Base-by-base conservation (phyloP, 2,797 vertebrate genomes). In the Chiloscyllium punctatum region DNA sequence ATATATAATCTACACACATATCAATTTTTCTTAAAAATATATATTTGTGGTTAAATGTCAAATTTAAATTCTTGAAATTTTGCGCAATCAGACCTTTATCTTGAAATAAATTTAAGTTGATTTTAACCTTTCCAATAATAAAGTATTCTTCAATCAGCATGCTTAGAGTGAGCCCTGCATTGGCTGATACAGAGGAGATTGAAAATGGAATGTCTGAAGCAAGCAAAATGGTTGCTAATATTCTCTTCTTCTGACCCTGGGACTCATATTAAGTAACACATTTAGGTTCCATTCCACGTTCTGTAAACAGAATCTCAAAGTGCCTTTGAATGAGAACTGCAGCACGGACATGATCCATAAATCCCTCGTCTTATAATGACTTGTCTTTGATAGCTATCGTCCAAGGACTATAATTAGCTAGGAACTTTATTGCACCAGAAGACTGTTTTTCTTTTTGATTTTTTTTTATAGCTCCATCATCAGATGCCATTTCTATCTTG, bases 271-370 rank as follows among this genome's bases (percentile, higher is more conserved):
- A 95, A 95, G 94, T 95, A 77, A 94, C 42, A 74, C 69, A 94
- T 71, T 74, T 72, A 95, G 21, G 48, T 95, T 95, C 30, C 71
- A 95, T 74, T 95, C 94, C 94, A 95, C 27, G 94, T 48, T 95
- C 94, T n/a, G 71, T 72, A 95, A 95, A 95, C 94, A 95, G 71
- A 74, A 53, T 95, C 94, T 95, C 71, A 95, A 74, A 74, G 69
- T 74, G 71, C 94, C 94, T 95, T 95, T 95, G 94, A 95, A 77
- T 77, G 71, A 95, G 71, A 77, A 30, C 71, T 95, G 69, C 94
- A 77, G 71, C 69, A 74, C 42, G 25, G 94, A 95, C 42, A 95
- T 51, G 48, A 95, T 74, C 94, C 71, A 95, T 95, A 95, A 95
- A 95, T 95, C 25, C 94, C 71, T 74, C 57, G 48, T 18, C 30